phyloP scores from a whole-genome alignment of 2,113 vertebrate species.

The Solenodon paradoxus region DNA sequence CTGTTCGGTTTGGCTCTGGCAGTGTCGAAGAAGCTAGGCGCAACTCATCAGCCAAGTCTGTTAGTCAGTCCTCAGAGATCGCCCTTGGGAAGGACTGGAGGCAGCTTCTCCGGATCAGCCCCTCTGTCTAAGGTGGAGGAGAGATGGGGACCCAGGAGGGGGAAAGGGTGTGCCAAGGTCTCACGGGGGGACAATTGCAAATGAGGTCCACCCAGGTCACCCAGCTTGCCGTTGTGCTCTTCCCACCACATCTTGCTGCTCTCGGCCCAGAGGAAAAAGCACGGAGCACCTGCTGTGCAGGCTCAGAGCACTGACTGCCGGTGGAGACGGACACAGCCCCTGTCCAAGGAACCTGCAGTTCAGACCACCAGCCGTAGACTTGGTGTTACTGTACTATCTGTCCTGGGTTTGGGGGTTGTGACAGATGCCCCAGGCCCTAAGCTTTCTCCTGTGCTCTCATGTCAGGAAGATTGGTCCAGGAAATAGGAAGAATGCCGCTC shows the following conservation, averaged over 20 bases:
- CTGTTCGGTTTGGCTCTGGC: not conserved
- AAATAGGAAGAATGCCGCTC: slow-evolving; percentile 86
- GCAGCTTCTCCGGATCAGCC: not conserved
- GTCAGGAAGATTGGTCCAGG: not conserved
- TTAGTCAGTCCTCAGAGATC: not conserved
- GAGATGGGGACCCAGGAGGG: no score
- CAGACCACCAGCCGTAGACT: not conserved
- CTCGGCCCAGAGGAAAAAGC: not conserved
- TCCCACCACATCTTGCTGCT: not conserved
- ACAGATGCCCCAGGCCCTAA: not conserved
- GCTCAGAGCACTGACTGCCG: not conserved
- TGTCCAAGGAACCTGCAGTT: not conserved
- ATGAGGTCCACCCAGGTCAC: not conserved
- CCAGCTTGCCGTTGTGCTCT: not conserved
- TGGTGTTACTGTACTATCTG: not conserved
- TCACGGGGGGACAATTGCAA: not conserved
- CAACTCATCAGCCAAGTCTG: not conserved
- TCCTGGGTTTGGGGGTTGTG: not conserved
- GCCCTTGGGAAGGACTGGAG: not conserved
- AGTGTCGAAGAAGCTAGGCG: not conserved
- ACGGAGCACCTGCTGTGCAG: not conserved
- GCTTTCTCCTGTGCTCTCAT: not conserved
- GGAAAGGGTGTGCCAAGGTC: not conserved
- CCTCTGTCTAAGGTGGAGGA: not conserved
- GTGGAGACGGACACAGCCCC: not conserved